Base-by-base conservation (phyloP, 2,113 vertebrate genomes). In the Elanus axillaris region DNA sequence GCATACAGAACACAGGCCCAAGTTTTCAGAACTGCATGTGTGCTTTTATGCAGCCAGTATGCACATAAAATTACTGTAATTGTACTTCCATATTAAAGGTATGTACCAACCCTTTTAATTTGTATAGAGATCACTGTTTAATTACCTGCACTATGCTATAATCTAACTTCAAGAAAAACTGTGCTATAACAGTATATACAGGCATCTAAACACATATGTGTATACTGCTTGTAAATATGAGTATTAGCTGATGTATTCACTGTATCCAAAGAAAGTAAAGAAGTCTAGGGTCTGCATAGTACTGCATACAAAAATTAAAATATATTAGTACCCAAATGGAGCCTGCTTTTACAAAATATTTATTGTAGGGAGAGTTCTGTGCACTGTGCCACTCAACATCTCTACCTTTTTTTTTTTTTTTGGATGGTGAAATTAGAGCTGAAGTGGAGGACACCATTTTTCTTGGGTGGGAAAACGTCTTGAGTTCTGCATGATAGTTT, bases 31-130 rank as follows among this genome's bases (percentile, higher is more conserved):
- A 45, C 66, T 62, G 47, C 42, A 62, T 72, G 59, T 6, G 3
- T 19, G 67, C 85, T 90, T 79, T 90, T 90, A 59, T 59, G 89
- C 83, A 94, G 74, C 69, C 71, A 47, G 50, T 86, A 55, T 55
- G 91, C 80, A 71, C 91, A 66, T 80, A 45, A 87, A 95, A 95
- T 95, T 96, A 91, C 86, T 80, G 73, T 95, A 93, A 95, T 96
- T 94, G 88, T 75, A 38, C 68, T 77, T 68, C 79, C 72, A 81
- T 84, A 94, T 89, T 77, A 84, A 93, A 94, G 43, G 77, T 48
- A 43, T 31, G 77, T 48, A 42, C 84, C 91, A 86, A 17, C 84
- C 77, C 85, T 96, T 92, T 87, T 87, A 93, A 97, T 96, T 89
- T 96, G 96, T 79, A 20, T 78, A 93, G 76, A 85, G 64, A 95